Percentiles rank a stretch among this genome's conserved stretches.
phyloP scores from a whole-genome alignment of 2,888 invertebrate genomes.

The Carterocephalus palaemon region DNA sequence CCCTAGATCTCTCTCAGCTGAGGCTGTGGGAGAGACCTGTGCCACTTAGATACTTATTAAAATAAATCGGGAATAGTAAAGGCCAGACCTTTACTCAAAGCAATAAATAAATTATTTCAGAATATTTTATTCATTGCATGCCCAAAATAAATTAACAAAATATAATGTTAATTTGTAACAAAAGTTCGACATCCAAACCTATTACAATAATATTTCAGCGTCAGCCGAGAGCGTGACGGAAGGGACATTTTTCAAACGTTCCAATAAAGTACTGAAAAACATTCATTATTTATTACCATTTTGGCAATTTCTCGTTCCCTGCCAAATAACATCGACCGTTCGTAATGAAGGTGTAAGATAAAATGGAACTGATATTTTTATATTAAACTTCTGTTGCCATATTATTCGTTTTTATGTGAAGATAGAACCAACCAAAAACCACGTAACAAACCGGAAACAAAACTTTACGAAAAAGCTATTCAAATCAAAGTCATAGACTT shows the following conservation, averaged over 20 bases:
- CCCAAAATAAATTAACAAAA: constrained; percentile 18
- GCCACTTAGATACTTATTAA: too few species aligned
- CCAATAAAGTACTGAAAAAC: constrained; percentile 24
- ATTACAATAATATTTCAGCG: constrained; percentile 25
- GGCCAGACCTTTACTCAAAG: too few species aligned
- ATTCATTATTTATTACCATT: constrained; percentile 24
- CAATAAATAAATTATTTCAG: neutral
- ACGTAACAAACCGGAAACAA: too few species aligned
- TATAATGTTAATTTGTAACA: constrained; percentile 24
- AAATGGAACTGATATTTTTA: too few species aligned
- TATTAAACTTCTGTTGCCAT: too few species aligned
- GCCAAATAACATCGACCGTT: constrained; percentile 5
- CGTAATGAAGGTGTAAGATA: constrained; percentile 4
- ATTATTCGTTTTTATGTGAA: too few species aligned
- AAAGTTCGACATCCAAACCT: constrained; percentile 24
- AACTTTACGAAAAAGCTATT: too few species aligned
- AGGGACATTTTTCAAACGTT: constrained; percentile 25
- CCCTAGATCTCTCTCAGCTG: too few species aligned
- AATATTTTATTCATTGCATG: constrained; percentile 1
- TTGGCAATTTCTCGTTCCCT: constrained; percentile 8
- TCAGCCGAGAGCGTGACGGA: constrained; percentile 22
- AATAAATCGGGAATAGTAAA: too few species aligned
- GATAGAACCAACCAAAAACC: too few species aligned
- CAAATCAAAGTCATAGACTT: too few species aligned
- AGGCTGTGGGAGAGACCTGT: too few species aligned